phyloP scores from a whole-genome alignment of 2,888 invertebrate genomes.

The Hydrotaea cyrtoneurina region DNA sequence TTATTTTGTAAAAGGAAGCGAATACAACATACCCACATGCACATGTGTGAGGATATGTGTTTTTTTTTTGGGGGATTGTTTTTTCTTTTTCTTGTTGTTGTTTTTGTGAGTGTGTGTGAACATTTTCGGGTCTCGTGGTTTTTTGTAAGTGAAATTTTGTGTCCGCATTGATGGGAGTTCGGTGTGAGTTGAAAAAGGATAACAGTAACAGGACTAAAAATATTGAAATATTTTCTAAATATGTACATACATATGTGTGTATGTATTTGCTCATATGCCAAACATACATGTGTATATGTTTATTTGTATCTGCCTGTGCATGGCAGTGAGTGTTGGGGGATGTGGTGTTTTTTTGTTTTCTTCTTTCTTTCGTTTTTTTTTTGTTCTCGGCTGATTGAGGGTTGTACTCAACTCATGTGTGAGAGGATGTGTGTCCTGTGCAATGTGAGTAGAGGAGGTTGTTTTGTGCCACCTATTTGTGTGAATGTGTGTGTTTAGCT shows the following conservation, averaged over 20 bases:
- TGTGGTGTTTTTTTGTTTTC: not conserved
- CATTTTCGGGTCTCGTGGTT: not conserved
- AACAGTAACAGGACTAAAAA: not conserved
- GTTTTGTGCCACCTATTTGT: slow-evolving; percentile 39
- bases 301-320: too few species aligned
- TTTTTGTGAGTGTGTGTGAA: not conserved
- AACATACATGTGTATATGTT: too few species aligned
- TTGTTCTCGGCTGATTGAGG: not conserved
- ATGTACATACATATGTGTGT: not conserved
- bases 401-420: slow-evolving; percentile 7
- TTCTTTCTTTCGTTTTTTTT: not conserved
- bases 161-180: not conserved
- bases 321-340: not conserved
- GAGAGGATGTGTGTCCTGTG: not conserved
- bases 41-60: not conserved
- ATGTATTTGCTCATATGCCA: not conserved
- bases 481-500: slow-evolving; percentile 43
- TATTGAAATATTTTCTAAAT: slow-evolving; percentile 8
- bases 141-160: not conserved
- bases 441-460: not conserved
- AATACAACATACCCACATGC: not conserved
- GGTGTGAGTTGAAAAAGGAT: slow-evolving; percentile 15
- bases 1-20: slow-evolving; percentile 20
- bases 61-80: not conserved
- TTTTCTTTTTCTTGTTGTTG: too few species aligned